Evolutionary conservation across 2,113 vertebrate genomes (phyloP), one percentile per base, ranked within the genome.

Genomic region (Orcinus orca): DNA sequence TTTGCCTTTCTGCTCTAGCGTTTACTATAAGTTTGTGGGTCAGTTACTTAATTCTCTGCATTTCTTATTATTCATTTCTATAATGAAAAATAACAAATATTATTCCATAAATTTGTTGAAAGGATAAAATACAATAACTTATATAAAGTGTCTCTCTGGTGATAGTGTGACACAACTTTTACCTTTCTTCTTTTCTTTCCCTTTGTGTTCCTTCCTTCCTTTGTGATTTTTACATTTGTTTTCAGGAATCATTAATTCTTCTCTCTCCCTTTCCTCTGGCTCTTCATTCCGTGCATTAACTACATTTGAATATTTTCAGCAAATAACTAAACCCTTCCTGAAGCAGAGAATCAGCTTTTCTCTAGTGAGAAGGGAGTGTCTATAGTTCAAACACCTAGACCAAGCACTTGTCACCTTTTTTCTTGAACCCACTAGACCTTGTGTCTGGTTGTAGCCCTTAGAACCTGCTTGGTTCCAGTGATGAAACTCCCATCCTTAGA

Each of bases 21-120:
- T 47, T 94, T 38, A 80, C 29, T 74, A 2, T 60, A 33, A 85
- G 21, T 41, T 53, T 91, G 13, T 62, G 47, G 26, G 18, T 0
- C 29, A 79, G 11, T 80, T 44, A 62, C 31, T 74, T 90, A 73
- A 67, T 44, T 93, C 1, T 73, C 8, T 36, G 7, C 10, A 74
- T 88, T 65, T 95, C 18, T 73, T 71, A 33, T 18, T n/a, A 33
- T 31, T 77, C 11, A 17, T 83, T 47, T 87, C 12, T 67, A 33
- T 80, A 91, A 91, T 50, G 18, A 95, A 67, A 95, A 93, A 70
- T 14, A 47, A 29, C 12, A 77, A 70, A 88, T 55, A 87, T 25
- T 20, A 1, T 55, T 58, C 9, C 53, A 47, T 60, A 77, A 60
- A 36, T 60, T 36, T 80, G 6, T 73, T 62, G 18, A 62, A 95